Conservation (phyloP, 2,797 vertebrate genomes). For the Clamator glandarius region DNA sequence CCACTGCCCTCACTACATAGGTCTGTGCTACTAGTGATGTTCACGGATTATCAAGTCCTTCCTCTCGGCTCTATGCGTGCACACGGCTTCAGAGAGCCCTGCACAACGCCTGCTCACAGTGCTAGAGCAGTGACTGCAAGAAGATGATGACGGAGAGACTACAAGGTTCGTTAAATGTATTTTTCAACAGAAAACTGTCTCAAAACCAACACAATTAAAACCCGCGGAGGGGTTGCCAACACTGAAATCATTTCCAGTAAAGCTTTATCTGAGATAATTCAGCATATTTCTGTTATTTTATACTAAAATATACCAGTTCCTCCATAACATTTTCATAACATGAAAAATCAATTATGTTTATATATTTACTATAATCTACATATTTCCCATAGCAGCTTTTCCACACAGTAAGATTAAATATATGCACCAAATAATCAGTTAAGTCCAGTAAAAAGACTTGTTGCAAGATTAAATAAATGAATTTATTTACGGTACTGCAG, state of each 20-base stretch:
- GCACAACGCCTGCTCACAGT: not conserved
- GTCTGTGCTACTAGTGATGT: not conserved
- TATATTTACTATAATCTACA: constrained; percentile 51
- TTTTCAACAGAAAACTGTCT: constrained; percentile 16
- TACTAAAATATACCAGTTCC: constrained; percentile 49
- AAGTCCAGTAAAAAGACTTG: constrained; percentile 70
- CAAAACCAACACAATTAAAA: constrained; percentile 49
- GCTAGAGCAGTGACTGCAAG: not conserved
- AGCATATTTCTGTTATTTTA: constrained; percentile 48
- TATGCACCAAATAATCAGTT: constrained; percentile 65
- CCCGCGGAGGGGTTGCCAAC: constrained; percentile 28
- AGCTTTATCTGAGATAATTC: constrained; percentile 67
- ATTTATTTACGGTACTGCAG: constrained; percentile 77
- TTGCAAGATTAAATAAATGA: constrained; percentile 79
- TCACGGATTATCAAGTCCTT: not conserved
- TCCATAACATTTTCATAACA: not conserved
- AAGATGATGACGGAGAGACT: not conserved
- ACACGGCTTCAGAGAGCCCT: not conserved
- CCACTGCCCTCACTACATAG: not conserved
- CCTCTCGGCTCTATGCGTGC: not conserved
- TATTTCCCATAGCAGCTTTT: constrained; percentile 59
- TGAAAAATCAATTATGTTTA: constrained; percentile 38
- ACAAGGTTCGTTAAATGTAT: constrained; percentile 21
- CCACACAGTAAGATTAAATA: constrained; percentile 58
- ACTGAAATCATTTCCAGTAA: constrained; percentile 53